Percentiles rank a stretch among this genome's conserved stretches.
Evolutionary conservation across 2,888 invertebrate genomes (phyloP).

Genomic region (Brenthis daphne): DNA sequence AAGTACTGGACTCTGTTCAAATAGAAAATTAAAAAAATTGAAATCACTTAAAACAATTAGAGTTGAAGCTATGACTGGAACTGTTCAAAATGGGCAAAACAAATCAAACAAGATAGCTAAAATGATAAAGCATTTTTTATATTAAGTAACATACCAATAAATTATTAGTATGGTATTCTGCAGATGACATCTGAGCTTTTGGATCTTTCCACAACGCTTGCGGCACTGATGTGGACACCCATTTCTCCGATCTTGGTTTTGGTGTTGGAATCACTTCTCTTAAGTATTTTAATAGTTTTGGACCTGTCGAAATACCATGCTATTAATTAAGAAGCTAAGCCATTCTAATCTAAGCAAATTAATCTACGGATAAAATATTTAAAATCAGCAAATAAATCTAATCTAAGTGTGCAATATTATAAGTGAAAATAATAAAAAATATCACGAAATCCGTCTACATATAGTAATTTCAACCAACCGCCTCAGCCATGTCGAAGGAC

Average conservation of each 20-base stretch:
- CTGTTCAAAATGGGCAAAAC: not conserved
- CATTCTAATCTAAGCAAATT: not conserved
- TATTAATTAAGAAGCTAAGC: not conserved
- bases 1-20: conserved; percentile 82
- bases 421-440: too few relatives aligned
- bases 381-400: too few relatives aligned
- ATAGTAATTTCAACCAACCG: too few relatives aligned
- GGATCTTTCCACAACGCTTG: conserved; percentile 86
- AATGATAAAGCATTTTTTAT: not conserved
- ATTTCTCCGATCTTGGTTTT: conserved; percentile 86
- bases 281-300: conserved; percentile 84
- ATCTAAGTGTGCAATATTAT: too few relatives aligned
- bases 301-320: conserved; percentile 66
- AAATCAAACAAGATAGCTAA: too few relatives aligned
- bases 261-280: conserved; percentile 85
- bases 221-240: conserved; percentile 94
- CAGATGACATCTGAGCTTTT: conserved; percentile 86
- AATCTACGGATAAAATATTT: too few relatives aligned
- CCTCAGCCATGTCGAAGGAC: too few relatives aligned
- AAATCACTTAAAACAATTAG: not conserved
- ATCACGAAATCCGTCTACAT: too few relatives aligned
- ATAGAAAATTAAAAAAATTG: not conserved
- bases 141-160: conserved; percentile 78
- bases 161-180: conserved; percentile 95
- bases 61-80: not conserved